A percentile compares a stretch with the other conserved stretches of the same genome.
Conservation (phyloP, 2,113 vertebrate species). For the Tupaia tana region DNA sequence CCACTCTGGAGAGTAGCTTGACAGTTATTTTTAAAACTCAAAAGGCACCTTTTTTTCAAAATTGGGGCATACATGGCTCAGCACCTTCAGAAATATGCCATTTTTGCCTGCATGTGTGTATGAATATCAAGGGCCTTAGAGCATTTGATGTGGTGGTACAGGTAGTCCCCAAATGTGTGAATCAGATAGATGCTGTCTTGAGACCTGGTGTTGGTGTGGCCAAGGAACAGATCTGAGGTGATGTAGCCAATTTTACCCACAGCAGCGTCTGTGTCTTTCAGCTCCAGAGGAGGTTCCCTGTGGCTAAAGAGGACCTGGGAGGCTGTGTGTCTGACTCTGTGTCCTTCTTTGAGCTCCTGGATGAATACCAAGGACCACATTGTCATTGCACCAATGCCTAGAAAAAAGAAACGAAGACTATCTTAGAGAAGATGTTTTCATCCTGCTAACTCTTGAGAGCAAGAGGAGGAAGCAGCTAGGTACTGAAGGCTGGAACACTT, state of each 20-base stretch:
- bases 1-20: too few relatives aligned
- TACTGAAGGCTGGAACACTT: too few relatives aligned
- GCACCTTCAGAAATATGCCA: constrained; percentile 99
- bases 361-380: not conserved
- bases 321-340: constrained; percentile 98
- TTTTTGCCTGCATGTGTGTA: constrained; percentile 99
- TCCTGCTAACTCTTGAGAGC: too few relatives aligned
- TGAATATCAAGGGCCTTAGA: constrained; percentile 98
- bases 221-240: constrained; percentile 96
- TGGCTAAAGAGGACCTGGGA: constrained; percentile 99
- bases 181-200: constrained; percentile 99
- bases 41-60: too few relatives aligned
- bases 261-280: constrained; percentile 97
- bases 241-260: constrained; percentile 99
- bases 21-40: too few relatives aligned
- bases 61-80: constrained; percentile 81
- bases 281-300: constrained; percentile 97
- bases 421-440: too few relatives aligned
- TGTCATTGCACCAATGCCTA: too few relatives aligned
- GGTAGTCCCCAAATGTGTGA: constrained; percentile 99
- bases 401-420: too few relatives aligned
- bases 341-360: constrained; percentile 99
- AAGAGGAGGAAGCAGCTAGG: too few relatives aligned
- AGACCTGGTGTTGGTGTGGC: constrained; percentile 96
- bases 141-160: constrained; percentile 99